A percentile compares a stretch with the other conserved stretches of the same genome.
Conservation (phyloP, 2,888 invertebrate species). For the Agrotis ipsilon region DNA sequence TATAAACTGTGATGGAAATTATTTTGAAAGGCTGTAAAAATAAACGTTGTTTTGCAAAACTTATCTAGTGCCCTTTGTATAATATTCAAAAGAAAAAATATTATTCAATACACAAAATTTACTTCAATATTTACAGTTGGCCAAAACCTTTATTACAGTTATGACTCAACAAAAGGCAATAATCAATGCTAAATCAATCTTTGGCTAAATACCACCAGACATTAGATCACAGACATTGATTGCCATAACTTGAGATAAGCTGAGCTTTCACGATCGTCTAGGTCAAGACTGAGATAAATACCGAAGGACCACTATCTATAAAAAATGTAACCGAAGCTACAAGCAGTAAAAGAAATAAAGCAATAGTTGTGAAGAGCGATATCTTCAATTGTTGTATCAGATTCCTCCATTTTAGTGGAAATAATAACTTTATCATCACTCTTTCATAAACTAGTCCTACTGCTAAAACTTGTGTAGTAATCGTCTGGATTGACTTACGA, state of each 20-base stretch:
- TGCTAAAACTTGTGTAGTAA: conserved; percentile 6
- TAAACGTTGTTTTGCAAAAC: no score
- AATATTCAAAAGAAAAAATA: no score
- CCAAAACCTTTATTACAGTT: conserved; percentile 9
- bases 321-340: not conserved
- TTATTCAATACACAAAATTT: not conserved
- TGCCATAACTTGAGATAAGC: conserved; percentile 74
- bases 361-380: not conserved
- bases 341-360: not conserved
- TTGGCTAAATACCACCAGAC: conserved; percentile 72
- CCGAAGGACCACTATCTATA: conserved; percentile 18
- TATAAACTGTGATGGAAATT: no score
- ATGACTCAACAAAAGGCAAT: conserved; percentile 38
- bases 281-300: conserved; percentile 8
- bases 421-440: not conserved
- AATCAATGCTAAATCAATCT: conserved; percentile 59
- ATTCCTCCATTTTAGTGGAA: not conserved
- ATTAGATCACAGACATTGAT: conserved; percentile 76
- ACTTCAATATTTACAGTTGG: not conserved
- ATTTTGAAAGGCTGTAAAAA: no score
- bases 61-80: no score
- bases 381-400: not conserved
- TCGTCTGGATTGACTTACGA: conserved; percentile 34
- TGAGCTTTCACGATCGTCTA: conserved; percentile 75
- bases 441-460: conserved; percentile 19